Percentiles rank a stretch among this genome's conserved stretches.
phyloP scores from a whole-genome alignment of 2,888 invertebrate genomes.

The Lepidonotus clava region DNA sequence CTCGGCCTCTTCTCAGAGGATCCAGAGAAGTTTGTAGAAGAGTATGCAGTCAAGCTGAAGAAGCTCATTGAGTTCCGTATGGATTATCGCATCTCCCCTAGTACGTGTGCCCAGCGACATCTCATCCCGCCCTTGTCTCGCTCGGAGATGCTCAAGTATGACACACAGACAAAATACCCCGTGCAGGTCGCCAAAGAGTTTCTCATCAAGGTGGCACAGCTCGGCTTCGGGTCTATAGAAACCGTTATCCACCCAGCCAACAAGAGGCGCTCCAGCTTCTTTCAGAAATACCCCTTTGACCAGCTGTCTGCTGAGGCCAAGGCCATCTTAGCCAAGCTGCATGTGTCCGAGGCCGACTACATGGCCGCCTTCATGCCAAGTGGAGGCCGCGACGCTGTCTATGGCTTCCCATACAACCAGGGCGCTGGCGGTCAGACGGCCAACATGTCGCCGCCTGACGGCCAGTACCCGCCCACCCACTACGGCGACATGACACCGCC shows the following conservation, averaged over 20 bases:
- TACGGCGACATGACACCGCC: conserved; percentile 24
- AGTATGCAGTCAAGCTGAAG: conserved; percentile 58
- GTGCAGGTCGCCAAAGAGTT: conserved; percentile 61
- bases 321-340: conserved; percentile 53
- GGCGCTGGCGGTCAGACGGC: background rate
- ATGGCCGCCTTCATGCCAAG: conserved; percentile 57
- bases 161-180: conserved; percentile 62
- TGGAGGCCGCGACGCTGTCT: conserved; percentile 55
- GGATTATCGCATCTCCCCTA: conserved; percentile 58
- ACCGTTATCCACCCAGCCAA: conserved; percentile 47
- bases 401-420: conserved; percentile 51
- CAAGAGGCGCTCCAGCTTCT: conserved; percentile 58
- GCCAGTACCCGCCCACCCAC: conserved; percentile 46
- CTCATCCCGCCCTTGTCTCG: conserved; percentile 60
- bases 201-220: conserved; percentile 58
- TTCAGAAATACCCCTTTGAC: conserved; percentile 60
- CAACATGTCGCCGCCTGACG: conserved; percentile 42
- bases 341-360: conserved; percentile 54
- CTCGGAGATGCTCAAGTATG: conserved; percentile 58
- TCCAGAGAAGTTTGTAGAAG: conserved; percentile 55
- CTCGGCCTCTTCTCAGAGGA: conserved; percentile 55
- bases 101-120: conserved; percentile 62
- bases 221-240: conserved; percentile 60
- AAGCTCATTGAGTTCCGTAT: conserved; percentile 59
- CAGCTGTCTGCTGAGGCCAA: conserved; percentile 42